Base-by-base conservation (phyloP, 2,797 vertebrate genomes). In the Dicrostonyx torquatus region DNA sequence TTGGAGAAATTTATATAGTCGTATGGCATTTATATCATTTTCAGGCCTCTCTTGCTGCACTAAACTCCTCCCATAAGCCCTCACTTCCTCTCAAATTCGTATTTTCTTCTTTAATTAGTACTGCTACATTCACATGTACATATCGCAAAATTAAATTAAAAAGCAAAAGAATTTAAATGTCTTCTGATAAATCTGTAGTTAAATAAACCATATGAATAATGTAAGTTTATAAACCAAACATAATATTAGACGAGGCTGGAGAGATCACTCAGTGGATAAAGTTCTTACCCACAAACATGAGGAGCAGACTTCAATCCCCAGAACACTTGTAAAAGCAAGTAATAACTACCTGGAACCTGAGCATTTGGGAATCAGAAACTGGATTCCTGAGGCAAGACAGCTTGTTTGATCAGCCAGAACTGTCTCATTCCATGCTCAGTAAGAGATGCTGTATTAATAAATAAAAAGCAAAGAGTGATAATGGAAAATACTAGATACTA, bases 161-260 rank as follows among this genome's bases (percentile, higher is more conserved):
- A 58, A 20, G 1, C 20, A 18, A 62, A 92, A 85, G 75, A 75
- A 82, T 18, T 1, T 20, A 58, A 95, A 73, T 94, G 13, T 9
- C 12, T 14, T 43, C 5, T 62, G 9, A 55, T 89, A 68, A 72
- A 45, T 20, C 53, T 66, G 84, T 18, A 91, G 10, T 64, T 87
- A 80, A 84, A 66, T 66, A 90, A 94, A 78, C 55, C 66, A 83
- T 64, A 43, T 29, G 72, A 91, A 87, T 48, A 79, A 53, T 29
- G 73, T 80, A 34, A 37, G 40, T 40, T 6, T 2, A 50, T 50
- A 40, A 85, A 68, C 80, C 92, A 20, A 90, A 90, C 93, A n/a
- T 40, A 62, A 43, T 75, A 31, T 64, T 85, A 48, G 6, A 9
- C 68, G 43, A 17, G 3, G 0, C 43, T 68, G 20, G 20, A 85